These are phyloP conservation scores for Philaethria dido DNA, from an alignment of 2,888 invertebrate genomes.

Conservation along the genomic window DNA sequence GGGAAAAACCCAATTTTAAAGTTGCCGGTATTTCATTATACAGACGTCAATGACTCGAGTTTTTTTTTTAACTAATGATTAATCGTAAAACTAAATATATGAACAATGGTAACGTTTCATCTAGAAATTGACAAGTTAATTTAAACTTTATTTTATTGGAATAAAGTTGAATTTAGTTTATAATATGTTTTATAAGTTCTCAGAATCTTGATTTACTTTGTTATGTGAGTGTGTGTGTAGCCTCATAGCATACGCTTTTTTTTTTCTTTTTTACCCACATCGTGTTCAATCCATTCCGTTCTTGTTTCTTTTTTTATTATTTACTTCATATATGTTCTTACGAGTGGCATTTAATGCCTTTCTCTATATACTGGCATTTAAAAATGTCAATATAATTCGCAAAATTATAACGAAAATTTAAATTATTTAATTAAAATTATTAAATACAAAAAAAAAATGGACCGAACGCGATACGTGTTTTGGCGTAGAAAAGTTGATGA, in stretches of 20 bases:
- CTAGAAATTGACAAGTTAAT: slow-evolving; percentile 7
- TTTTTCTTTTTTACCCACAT: slow-evolving; percentile 43
- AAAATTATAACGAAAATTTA: neutral
- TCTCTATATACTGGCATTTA: neutral
- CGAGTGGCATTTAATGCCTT: slow-evolving; percentile 14
- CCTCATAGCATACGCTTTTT: slow-evolving; percentile 48
- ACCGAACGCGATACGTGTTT: slow-evolving; percentile 27
- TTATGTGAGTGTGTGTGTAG: slow-evolving; percentile 43
- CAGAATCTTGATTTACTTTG: slow-evolving; percentile 25
- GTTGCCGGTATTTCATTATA: slow-evolving; percentile 20
- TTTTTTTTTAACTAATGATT: slow-evolving; percentile 30
- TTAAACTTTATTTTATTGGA: slow-evolving; percentile 6
- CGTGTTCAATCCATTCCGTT: slow-evolving; percentile 45
- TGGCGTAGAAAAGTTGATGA: slow-evolving; percentile 31
- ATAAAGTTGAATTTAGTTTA: slow-evolving; percentile 23
- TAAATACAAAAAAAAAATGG: slow-evolving; percentile 28
- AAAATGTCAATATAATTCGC: neutral
- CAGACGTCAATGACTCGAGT: slow-evolving; percentile 36
- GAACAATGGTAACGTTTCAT: slow-evolving; percentile 31
- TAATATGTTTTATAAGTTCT: slow-evolving; percentile 3
- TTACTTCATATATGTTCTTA: slow-evolving; percentile 2
- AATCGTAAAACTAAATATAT: slow-evolving; percentile 34
- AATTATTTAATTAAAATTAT: neutral
- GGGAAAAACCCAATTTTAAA: slow-evolving; percentile 28
- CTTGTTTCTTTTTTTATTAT: slow-evolving; percentile 28